phyloP scores from a whole-genome alignment of 1,140 invertebrate genomes.

The Drosophila azteca region DNA sequence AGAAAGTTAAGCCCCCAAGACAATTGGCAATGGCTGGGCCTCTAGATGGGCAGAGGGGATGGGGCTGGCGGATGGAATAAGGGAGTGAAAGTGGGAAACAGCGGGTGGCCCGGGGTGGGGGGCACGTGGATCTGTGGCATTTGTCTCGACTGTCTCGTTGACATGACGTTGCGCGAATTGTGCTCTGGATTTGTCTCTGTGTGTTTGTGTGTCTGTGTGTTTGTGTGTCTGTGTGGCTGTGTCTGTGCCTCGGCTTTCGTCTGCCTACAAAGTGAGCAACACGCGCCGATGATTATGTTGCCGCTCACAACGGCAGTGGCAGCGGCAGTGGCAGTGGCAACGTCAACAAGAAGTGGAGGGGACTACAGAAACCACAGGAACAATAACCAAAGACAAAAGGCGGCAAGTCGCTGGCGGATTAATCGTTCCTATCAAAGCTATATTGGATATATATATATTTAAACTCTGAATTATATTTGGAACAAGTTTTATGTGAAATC shows the following conservation, averaged over 20 bases:
- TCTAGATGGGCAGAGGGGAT: background rate
- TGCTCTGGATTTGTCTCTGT: constrained; percentile 63
- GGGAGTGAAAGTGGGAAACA: constrained; percentile 14
- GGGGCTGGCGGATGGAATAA: too few species aligned
- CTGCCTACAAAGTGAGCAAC: constrained; percentile 76
- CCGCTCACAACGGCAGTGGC: constrained; percentile 55
- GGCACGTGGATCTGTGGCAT: constrained; percentile 55
- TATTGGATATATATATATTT: too few species aligned
- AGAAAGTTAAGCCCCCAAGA: constrained; percentile 72
- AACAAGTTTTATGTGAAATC: too few species aligned
- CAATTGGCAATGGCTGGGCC: constrained; percentile 60
- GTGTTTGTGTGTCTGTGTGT: constrained; percentile 12
- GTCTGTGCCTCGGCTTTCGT: constrained; percentile 37
- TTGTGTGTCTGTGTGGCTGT: constrained; percentile 12
- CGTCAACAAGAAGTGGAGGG: constrained; percentile 35
- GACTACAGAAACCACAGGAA: constrained; percentile 1
- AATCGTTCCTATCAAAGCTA: too few species aligned
- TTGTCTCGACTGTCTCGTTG: constrained; percentile 80
- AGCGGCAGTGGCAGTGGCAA: too few species aligned
- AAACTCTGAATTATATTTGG: too few species aligned
- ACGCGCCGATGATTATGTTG: constrained; percentile 80
- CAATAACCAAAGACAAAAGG: background rate
- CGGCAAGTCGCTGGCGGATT: constrained; percentile 6
- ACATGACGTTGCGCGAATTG: constrained; percentile 79
- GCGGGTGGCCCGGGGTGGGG: constrained; percentile 1